These are phyloP conservation scores for Chaetophractus vellerosus DNA, from an alignment of 2,797 vertebrate species.

Conservation along the genomic window DNA sequence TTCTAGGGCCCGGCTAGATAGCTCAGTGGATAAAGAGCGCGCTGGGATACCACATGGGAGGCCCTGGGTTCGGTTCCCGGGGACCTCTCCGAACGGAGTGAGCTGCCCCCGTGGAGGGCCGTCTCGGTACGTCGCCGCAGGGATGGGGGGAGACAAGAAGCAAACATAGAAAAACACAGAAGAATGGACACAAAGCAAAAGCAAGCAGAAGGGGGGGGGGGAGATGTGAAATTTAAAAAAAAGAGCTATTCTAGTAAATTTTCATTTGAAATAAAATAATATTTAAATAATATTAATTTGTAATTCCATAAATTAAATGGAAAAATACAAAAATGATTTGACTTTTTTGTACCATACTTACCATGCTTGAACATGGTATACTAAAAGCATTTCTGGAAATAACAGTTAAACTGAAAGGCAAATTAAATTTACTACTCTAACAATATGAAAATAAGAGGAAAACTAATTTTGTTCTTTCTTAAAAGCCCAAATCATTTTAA, in stretches of 20 bases:
- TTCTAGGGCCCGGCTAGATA: no score
- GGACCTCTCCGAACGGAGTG: no score
- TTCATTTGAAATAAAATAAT: slow-evolving; percentile 2
- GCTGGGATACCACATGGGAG: no score
- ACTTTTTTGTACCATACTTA: slow-evolving; percentile 9
- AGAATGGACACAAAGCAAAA: no score
- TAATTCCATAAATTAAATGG: slow-evolving; percentile 41
- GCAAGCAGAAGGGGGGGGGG: no score
- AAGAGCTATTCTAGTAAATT: background rate
- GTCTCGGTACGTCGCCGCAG: no score
- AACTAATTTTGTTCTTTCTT: slow-evolving; percentile 42
- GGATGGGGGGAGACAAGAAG: no score
- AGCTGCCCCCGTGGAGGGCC: no score
- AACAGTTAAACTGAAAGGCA: background rate
- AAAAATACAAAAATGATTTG: background rate
- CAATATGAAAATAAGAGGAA: slow-evolving; percentile 35
- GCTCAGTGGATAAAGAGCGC: no score
- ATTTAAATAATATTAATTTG: slow-evolving; percentile 44
- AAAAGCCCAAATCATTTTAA: background rate
- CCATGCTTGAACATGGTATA: background rate
- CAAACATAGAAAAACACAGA: no score
- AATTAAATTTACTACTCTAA: slow-evolving; percentile 34
- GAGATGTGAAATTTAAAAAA: no score
- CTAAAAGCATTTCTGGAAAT: background rate
- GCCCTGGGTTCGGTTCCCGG: no score